Base-by-base conservation (phyloP, 1,140 invertebrate genomes). In the Papilio xuthus region DNA sequence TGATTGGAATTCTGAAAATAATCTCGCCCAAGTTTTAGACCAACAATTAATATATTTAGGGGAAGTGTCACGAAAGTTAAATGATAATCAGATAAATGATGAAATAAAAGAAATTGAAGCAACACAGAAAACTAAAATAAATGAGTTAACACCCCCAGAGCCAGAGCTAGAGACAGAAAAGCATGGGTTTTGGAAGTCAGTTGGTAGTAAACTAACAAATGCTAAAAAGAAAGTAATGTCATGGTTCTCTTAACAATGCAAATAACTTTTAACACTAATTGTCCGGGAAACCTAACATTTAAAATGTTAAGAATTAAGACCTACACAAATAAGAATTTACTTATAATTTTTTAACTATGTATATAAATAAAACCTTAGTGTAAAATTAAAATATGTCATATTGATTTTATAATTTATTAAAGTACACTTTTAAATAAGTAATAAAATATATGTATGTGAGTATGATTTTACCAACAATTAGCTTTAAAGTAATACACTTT, bases 171-270 rank as follows among this genome's bases (percentile, higher is more conserved):
- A 81, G 44, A 87, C 91, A 50, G 85, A 88, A 85, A 84, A 93
- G 77, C 85, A 92, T 42, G 93, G 94, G 50, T 95, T 96, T 84
- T 96, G 95, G 95, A 87, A 84, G 47, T 94, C 88, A 85, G 69
- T 95, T 71, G 93, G 94, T 32, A 87, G 89, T 75, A 95, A 94
- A 90, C 88, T 95, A 77, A 89, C 89, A 42, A 95, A 89, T 83
- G 94, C 95, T 8, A 95, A 95, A 89, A 93, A 95, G 56, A 94
- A 92, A 85, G 93, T 95, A 71, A 89, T 83, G 81, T 90, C 89
- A 79, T 92, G 95, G 83, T 95, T 95, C 23, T 60, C 56, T 87
- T 92, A 82, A 81, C 72, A 77, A 92, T 79, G 60, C 60, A 67
- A 67, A 28, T 67, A 28, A 67, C 23, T 67, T 28, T 32, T 67